Evolutionary conservation across 2,888 invertebrate species (phyloP).

Genomic region (Drosophila longiperda): DNA sequence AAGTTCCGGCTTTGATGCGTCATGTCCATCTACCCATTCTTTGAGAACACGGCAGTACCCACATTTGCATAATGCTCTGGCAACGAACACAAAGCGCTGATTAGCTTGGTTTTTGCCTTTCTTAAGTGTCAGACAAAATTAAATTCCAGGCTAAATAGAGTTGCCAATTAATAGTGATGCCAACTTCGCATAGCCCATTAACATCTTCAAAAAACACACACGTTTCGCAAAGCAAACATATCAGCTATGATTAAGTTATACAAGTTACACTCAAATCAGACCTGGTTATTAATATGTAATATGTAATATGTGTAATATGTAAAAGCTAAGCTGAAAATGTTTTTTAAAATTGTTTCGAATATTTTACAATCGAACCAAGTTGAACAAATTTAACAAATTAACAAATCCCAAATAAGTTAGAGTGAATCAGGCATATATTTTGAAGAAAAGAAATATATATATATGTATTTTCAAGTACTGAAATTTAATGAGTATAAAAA

Average conservation of each 20-base stretch:
- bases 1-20: constrained; percentile 51
- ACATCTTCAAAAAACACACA: not conserved
- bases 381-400: not conserved
- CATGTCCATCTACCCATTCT: not conserved
- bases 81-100: constrained; percentile 39
- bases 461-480: not conserved
- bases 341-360: not conserved
- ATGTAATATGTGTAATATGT: too few relatives aligned
- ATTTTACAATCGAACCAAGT: not conserved
- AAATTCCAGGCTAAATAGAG: constrained; percentile 26
- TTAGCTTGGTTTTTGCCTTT: constrained; percentile 40
- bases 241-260: constrained; percentile 5
- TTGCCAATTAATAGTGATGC: not conserved
- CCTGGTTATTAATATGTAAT: not conserved
- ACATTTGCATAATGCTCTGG: constrained; percentile 56
- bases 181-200: constrained; percentile 1
- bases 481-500: not conserved
- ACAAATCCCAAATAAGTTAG: not conserved
- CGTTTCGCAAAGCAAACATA: not conserved
- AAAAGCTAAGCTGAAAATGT: not conserved
- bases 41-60: constrained; percentile 12
- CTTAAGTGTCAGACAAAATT: constrained; percentile 36
- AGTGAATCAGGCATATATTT: not conserved
- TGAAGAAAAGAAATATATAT: not conserved
- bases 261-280: not conserved